Evolutionary conservation across 1,140 invertebrate genomes (phyloP).

Genomic region (Drosophila sp.): DNA sequence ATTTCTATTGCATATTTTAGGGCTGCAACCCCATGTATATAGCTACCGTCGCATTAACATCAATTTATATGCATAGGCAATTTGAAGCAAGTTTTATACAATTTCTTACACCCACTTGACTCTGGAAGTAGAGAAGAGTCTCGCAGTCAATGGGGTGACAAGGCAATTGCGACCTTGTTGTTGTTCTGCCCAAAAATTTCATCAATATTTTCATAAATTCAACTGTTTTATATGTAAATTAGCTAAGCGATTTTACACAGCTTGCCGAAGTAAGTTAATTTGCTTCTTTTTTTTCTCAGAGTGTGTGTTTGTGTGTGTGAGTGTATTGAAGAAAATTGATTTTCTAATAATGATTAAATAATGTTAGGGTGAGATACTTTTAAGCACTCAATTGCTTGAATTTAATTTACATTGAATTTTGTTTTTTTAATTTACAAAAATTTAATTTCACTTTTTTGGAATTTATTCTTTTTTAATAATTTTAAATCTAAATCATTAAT

Average conservation of each 20-base stretch:
- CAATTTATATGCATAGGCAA: slow-evolving; percentile 83
- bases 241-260: slow-evolving; percentile 70
- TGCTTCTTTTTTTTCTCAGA: slow-evolving; percentile 50
- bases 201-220: slow-evolving; percentile 80
- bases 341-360: slow-evolving; percentile 2
- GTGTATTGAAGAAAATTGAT: slow-evolving; percentile 29
- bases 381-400: slow-evolving; percentile 50
- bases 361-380: slow-evolving; percentile 9
- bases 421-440: too few relatives aligned
- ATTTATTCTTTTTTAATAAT: too few relatives aligned
- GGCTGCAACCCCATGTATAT: slow-evolving; percentile 23
- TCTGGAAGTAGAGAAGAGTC: slow-evolving; percentile 48
- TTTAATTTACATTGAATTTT: slow-evolving; percentile 35
- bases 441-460: too few relatives aligned
- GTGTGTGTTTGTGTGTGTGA: slow-evolving; percentile 44
- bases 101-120: slow-evolving; percentile 83
- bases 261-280: slow-evolving; percentile 61
- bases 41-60: slow-evolving; percentile 67
- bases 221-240: slow-evolving; percentile 83
- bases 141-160: slow-evolving; percentile 54
- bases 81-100: slow-evolving; percentile 82
- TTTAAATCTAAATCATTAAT: too few relatives aligned
- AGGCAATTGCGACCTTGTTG: slow-evolving; percentile 18
- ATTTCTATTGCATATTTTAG: slow-evolving; percentile 54
- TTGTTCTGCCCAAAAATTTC: slow-evolving; percentile 65